phyloP scores from a whole-genome alignment of 1,140 invertebrate species.

The Apolygus lucorum region DNA sequence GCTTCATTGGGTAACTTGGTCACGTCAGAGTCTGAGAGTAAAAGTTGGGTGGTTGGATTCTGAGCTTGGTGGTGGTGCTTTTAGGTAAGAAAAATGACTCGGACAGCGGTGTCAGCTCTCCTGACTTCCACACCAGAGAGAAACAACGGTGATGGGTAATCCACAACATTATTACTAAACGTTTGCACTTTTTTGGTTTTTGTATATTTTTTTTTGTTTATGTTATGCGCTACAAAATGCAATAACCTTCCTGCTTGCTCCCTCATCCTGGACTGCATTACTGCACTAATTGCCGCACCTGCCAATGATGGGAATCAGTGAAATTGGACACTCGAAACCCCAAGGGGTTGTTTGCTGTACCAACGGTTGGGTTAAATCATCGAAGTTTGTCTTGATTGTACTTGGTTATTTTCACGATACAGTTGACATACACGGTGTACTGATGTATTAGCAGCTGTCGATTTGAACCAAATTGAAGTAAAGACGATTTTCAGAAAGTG shows the following conservation, averaged over 20 bases:
- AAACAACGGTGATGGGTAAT: conserved; percentile 26
- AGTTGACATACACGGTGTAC: no score
- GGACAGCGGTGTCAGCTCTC: conserved; percentile 23
- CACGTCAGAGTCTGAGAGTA: background rate
- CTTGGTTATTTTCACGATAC: no score
- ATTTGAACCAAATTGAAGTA: no score
- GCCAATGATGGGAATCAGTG: background rate
- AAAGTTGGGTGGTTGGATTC: conserved; percentile 12
- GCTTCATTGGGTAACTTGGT: conserved; percentile 12
- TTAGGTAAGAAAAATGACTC: conserved; percentile 26
- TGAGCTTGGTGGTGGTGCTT: conserved; percentile 26
- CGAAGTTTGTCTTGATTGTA: no score
- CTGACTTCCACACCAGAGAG: conserved; percentile 23
- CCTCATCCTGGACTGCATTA: background rate
- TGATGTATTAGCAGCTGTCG: no score
- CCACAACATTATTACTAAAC: background rate
- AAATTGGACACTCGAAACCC: background rate
- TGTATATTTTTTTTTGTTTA: background rate
- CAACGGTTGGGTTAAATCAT: no score
- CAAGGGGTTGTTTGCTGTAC: no score
- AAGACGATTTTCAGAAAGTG: no score
- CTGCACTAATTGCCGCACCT: background rate
- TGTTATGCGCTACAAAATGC: background rate
- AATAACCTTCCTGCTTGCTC: background rate
- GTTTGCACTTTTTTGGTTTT: background rate